Conservation (phyloP, 2,113 vertebrate species). For the Pica pica region DNA sequence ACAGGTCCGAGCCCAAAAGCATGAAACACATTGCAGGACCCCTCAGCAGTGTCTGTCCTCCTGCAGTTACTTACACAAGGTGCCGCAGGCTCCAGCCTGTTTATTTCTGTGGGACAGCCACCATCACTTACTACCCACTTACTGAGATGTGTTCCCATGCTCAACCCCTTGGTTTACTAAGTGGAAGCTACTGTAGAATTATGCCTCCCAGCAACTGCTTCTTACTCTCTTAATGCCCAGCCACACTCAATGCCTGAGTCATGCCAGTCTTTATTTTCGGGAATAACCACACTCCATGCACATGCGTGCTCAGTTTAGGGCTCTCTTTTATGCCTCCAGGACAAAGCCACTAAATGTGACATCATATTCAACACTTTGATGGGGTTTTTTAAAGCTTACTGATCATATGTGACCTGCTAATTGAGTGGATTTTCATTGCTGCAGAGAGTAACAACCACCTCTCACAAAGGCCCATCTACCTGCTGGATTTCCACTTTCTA, state of each 20-base stretch:
- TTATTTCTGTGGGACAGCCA: neutral
- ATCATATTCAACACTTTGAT: neutral
- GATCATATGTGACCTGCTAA: neutral
- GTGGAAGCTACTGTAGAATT: neutral
- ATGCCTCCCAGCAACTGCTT: neutral
- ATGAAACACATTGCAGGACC: neutral
- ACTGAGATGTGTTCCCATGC: neutral
- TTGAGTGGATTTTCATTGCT: neutral
- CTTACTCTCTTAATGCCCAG: neutral
- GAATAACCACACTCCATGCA: neutral
- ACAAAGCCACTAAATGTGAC: neutral
- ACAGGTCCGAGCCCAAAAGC: neutral
- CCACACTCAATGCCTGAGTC: neutral
- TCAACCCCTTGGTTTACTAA: neutral
- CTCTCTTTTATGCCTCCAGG: neutral
- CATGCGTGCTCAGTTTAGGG: neutral
- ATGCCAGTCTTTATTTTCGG: neutral
- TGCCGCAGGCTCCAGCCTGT: neutral
- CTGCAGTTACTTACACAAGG: neutral
- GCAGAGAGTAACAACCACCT: neutral
- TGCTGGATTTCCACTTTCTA: neutral
- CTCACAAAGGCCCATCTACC: neutral
- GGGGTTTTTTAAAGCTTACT: neutral
- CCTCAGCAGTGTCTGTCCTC: neutral
- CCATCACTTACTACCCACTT: neutral